Base-by-base conservation (phyloP, 2,797 vertebrate species). In the Epinephelus awoara region DNA sequence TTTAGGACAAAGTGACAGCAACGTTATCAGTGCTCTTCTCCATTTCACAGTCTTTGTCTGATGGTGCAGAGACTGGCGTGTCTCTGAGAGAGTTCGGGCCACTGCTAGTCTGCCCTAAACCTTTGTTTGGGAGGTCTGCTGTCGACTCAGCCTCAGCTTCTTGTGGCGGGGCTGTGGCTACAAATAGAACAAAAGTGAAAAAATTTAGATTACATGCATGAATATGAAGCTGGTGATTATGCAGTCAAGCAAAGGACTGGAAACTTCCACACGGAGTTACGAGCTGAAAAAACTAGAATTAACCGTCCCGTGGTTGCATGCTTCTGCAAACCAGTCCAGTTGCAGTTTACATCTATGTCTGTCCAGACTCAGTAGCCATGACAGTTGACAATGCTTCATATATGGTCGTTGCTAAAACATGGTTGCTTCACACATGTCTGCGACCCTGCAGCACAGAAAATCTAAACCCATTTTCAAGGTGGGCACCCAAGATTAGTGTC, bases 131-230 rank as follows among this genome's bases (percentile, higher is more conserved):
- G 63, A 93, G 91, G 68, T 99, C 98, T 44, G 95, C 85, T 67
- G 91, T 94, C 13, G 95, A 94, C 88, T 98, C 98, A 0, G 96
- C 77, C 81, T 99, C 98, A 0, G 96, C 88, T 88, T 99, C 98
- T 90, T 97, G 98, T 93, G 98, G 98, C 19, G 98, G 97, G 0
- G 97, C 97, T 0, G 98, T 97, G 52, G 98, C 98, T 99, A 80
- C 13, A 81, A 69, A 85, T 6, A 81, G 38, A 85, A 75, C 49
- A 85, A 79, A 81, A 67, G 78, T 51, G 15, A 17, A 29, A 52
- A 50, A 40, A 82, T 10, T 82, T 6, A 27, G 17, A 67, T 79
- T 59, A 78, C 3, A 88, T 67, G 3, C 57, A 75, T 75, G 27
- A 79, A 67, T 47, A 74, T 64, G 56, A 68, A n/a, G 38, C 12